Conservation (phyloP, 2,888 invertebrate genomes). For the Drosophila demipolita region DNA sequence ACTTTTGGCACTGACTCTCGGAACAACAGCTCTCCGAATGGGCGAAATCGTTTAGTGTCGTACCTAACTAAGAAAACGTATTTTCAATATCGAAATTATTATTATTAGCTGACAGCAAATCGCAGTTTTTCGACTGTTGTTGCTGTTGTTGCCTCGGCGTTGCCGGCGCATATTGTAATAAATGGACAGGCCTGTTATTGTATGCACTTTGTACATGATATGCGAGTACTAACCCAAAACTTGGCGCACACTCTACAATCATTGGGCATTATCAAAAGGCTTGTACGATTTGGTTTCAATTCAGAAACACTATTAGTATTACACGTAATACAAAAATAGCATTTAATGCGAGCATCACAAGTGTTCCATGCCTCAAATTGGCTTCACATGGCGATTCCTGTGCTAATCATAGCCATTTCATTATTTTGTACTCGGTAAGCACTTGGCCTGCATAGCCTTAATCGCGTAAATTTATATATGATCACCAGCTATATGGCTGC, state of each 20-base stretch:
- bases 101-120: constrained; percentile 83
- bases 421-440: neutral
- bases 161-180: constrained; percentile 79
- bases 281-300: constrained; percentile 3
- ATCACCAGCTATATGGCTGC: neutral
- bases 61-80: constrained; percentile 83
- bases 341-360: neutral
- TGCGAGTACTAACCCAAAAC: constrained; percentile 65
- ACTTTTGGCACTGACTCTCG: constrained; percentile 71
- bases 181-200: constrained; percentile 75
- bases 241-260: constrained; percentile 38
- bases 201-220: constrained; percentile 73
- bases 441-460: neutral
- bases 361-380: neutral
- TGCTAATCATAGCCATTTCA: neutral
- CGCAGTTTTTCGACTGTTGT: constrained; percentile 76
- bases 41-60: constrained; percentile 83
- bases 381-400: neutral
- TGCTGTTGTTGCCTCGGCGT: constrained; percentile 44
- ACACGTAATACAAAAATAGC: neutral
- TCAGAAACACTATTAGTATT: constrained; percentile 1
- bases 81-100: constrained; percentile 84
- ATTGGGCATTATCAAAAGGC: constrained; percentile 11
- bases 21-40: constrained; percentile 57
- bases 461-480: neutral